Conservation (phyloP, 2,888 invertebrate genomes). For the Idaea dimidiata region DNA sequence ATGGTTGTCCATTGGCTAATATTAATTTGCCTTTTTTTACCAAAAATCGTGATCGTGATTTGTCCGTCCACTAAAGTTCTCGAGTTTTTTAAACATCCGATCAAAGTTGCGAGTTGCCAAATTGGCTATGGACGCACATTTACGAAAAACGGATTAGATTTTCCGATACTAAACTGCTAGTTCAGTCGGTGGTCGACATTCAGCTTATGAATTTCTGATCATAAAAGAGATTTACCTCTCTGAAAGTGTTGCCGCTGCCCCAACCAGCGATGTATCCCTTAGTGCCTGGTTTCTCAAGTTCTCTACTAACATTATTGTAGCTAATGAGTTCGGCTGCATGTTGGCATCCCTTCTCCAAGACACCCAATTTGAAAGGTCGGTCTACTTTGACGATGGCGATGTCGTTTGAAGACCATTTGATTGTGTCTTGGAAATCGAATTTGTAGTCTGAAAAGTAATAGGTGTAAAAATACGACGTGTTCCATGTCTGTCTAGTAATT, state of each 20-base stretch:
- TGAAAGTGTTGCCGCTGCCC: constrained; percentile 72
- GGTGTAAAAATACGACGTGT: neutral
- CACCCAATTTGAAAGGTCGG: constrained; percentile 64
- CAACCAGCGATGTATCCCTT: constrained; percentile 70
- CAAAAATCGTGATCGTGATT: no score
- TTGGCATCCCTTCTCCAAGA: constrained; percentile 61
- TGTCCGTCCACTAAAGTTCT: no score
- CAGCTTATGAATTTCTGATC: no score
- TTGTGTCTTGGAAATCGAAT: constrained; percentile 75
- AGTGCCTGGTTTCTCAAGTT: constrained; percentile 67
- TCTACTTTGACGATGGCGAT: constrained; percentile 73
- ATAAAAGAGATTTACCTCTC: constrained; percentile 50
- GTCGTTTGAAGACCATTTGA: constrained; percentile 75
- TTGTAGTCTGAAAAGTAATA: constrained; percentile 58
- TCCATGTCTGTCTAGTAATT: no score
- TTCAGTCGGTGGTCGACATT: no score
- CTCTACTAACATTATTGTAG: constrained; percentile 68
- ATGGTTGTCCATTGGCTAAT: no score
- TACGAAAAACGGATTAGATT: no score
- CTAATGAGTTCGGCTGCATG: constrained; percentile 53
- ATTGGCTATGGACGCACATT: no score
- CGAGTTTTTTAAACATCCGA: no score
- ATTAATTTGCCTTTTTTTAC: no score
- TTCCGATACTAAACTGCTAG: no score
- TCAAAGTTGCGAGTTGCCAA: no score